Evolutionary conservation across 37 sponge, comb jelly and placozoan genomes (phyloP), one percentile per base, ranked within the genome.

Genomic region (Beroe forskalii): DNA sequence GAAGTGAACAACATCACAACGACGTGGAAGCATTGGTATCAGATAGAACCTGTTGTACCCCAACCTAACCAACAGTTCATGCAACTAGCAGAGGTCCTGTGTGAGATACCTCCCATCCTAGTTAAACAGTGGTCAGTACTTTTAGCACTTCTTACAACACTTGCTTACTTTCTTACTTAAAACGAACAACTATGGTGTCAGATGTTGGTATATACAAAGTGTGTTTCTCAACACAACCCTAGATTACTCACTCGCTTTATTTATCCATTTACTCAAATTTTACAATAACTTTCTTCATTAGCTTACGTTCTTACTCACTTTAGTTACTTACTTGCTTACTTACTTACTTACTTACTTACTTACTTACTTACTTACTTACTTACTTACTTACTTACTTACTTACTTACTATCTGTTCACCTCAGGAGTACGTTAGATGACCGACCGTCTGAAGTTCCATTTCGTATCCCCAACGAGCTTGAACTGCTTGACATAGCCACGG

Each of bases 341-440:
- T 72, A 72, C 76, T 72, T 72, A 72, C 76, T 72, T 72, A 72
- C 76, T 72, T 72, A 72, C 76, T 72, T 72, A 72, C 76, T 72
- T 33, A 72, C 76, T 72, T 72, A 72, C 27, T 63, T 63, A 63
- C 66, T 63, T 63, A 63, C 66, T 63, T 9, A 63, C 66, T 63
- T 63, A 63, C 90, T 66, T 32, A 66, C 41, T 66, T 90, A 37
- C 33, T 48, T 48, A 48, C 55, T 48, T 48, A 48, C 55, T 48
- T 48, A 48, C 55, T 48, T 48, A 48, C 55, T 48, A n/a, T n/a
- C n/a, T n/a, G n/a, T n/a, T n/a, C n/a, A n/a, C n/a, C n/a, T n/a
- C 72, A 69, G 72, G 72, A 32, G 32, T 37, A 69, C 32, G 72
- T 19, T 32, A 17, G 72, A 69, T 37, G 86, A 42, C 28, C 12